Conservation (phyloP, 2,888 invertebrate genomes). For the Drosophila cognata region DNA sequence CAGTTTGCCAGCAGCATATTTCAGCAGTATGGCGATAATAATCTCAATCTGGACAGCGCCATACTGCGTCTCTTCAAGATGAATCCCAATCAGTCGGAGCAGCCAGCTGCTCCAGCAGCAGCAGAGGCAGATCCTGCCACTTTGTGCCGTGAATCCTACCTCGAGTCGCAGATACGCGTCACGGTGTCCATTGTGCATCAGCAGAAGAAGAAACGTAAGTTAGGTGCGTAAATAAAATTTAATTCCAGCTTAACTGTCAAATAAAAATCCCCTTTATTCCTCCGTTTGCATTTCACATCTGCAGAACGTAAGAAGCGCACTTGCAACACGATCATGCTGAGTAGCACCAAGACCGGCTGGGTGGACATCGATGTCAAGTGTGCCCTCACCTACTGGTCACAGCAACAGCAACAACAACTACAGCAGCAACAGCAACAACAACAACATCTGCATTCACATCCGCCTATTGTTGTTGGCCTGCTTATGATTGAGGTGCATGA, state of each 20-base stretch:
- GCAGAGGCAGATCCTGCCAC: slow-evolving; percentile 13
- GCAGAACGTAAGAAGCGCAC: slow-evolving; percentile 84
- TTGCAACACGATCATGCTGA: slow-evolving; percentile 84
- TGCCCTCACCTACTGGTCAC: slow-evolving; percentile 83
- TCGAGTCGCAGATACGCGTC: slow-evolving; percentile 83
- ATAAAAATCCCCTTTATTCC: neutral
- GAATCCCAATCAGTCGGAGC: slow-evolving; percentile 67
- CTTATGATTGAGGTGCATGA: slow-evolving; percentile 84
- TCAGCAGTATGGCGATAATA: slow-evolving; percentile 70
- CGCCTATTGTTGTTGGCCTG: slow-evolving; percentile 81
- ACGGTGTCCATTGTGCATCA: slow-evolving; percentile 84
- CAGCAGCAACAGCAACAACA: slow-evolving; percentile 21
- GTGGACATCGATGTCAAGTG: slow-evolving; percentile 84
- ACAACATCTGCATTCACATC: slow-evolving; percentile 41
- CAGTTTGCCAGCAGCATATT: slow-evolving; percentile 83
- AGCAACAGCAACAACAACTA: slow-evolving; percentile 43
- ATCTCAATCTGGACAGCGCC: slow-evolving; percentile 82
- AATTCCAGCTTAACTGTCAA: neutral
- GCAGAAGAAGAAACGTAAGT: slow-evolving; percentile 81
- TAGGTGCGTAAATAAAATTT: slow-evolving; percentile 48
- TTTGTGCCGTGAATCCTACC: slow-evolving; percentile 56
- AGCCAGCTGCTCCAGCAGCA: neutral
- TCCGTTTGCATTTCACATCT: no score
- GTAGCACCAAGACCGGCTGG: slow-evolving; percentile 83
- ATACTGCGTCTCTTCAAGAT: slow-evolving; percentile 82